Percentiles rank a stretch among this genome's conserved stretches.
phyloP scores from a whole-genome alignment of 2,113 vertebrate species.

The Pimephales promelas region DNA sequence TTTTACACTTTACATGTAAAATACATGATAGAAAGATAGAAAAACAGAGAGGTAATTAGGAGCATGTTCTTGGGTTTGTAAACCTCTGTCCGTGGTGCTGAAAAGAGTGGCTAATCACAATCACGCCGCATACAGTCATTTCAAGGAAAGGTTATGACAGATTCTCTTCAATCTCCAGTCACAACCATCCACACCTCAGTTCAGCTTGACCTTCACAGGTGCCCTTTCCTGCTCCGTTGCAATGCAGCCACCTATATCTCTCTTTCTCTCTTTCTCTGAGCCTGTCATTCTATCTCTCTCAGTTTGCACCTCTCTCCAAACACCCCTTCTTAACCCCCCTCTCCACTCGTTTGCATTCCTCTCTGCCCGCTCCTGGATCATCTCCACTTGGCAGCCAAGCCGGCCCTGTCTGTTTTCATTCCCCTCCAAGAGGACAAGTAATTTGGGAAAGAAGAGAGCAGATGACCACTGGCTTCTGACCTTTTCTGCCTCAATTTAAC shows the following conservation, averaged over 20 bases:
- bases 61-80: background rate
- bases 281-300: constrained; percentile 9
- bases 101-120: constrained; percentile 9
- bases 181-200: constrained; percentile 37
- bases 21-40: background rate
- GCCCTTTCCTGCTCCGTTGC: constrained; percentile 49
- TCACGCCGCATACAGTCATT: background rate
- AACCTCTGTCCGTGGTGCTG: constrained; percentile 37
- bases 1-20: background rate
- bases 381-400: constrained; percentile 64
- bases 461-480: constrained; percentile 80
- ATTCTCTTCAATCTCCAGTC: constrained; percentile 28
- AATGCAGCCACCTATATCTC: constrained; percentile 41
- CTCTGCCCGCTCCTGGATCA: constrained; percentile 62
- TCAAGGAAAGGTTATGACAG: constrained; percentile 12
- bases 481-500: constrained; percentile 87
- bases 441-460: constrained; percentile 75
- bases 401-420: constrained; percentile 79
- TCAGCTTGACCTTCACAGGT: constrained; percentile 55
- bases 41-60: constrained; percentile 1
- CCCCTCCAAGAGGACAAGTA: constrained; percentile 72
- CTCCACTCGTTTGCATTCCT: constrained; percentile 63
- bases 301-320: constrained; percentile 30
- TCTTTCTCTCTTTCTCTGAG: constrained; percentile 46
- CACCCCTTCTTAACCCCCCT: constrained; percentile 45